Conservation (phyloP, 2,797 vertebrate species). For the Adelosebastes latens region DNA sequence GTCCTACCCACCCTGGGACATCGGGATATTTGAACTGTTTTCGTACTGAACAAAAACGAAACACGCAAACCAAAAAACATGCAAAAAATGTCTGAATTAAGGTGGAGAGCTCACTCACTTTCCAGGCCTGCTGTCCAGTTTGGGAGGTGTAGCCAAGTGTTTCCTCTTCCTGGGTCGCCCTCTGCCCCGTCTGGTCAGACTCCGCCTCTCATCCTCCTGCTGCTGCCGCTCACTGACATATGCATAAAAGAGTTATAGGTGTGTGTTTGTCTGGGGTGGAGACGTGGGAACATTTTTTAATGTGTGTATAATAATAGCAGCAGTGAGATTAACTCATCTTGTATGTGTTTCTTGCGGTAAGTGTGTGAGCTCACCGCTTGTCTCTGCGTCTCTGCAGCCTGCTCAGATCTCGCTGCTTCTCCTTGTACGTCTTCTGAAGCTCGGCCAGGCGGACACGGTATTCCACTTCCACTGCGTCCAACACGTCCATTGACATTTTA, state of each 20-base stretch:
- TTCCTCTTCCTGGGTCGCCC: constrained; percentile 97
- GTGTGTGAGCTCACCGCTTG: constrained; percentile 84
- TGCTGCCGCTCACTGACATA: constrained; percentile 72
- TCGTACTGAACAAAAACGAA: not conserved
- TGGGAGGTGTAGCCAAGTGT: constrained; percentile 88
- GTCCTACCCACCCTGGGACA: constrained; percentile 86
- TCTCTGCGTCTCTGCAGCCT: constrained; percentile 92
- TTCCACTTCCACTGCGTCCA: constrained; percentile 93
- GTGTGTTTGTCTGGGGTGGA: not conserved
- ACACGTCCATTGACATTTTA: constrained; percentile 90
- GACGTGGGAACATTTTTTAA: not conserved
- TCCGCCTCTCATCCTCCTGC: constrained; percentile 94
- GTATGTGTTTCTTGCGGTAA: not conserved
- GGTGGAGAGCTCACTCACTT: constrained; percentile 86
- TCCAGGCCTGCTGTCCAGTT: constrained; percentile 90
- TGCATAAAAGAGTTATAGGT: not conserved
- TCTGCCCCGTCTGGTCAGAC: constrained; percentile 91
- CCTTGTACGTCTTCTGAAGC: constrained; percentile 94
- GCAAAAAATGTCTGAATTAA: not conserved
- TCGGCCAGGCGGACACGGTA: constrained; percentile 93
- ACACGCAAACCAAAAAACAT: not conserved
- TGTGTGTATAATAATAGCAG: not conserved
- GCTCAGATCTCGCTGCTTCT: constrained; percentile 94
- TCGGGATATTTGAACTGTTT: not conserved
- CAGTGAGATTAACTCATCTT: not conserved